Conservation (phyloP, 2,113 vertebrate species). For the Thymallus thymallus region DNA sequence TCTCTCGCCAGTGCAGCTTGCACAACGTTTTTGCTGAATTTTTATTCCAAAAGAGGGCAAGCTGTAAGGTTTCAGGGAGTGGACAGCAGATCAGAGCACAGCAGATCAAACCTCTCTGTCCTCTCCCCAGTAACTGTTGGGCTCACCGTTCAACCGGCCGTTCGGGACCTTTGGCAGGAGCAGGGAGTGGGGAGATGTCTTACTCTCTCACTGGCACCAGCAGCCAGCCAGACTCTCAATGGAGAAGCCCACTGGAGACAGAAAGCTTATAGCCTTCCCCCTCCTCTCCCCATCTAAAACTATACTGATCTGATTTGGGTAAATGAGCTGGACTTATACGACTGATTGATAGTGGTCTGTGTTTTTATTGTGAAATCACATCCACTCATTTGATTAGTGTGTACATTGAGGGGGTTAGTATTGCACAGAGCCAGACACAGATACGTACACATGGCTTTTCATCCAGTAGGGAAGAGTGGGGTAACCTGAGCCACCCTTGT, state of each 20-base stretch:
- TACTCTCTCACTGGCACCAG: constrained; percentile 7
- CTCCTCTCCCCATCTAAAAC: neutral
- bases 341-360: neutral
- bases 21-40: constrained; percentile 38
- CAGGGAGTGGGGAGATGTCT: neutral
- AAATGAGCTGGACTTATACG: neutral
- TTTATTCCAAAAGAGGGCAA: constrained; percentile 33
- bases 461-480: no score
- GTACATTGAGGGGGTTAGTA: neutral
- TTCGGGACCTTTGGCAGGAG: no score
- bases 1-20: constrained; percentile 18
- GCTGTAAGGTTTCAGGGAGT: constrained; percentile 32
- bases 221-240: neutral
- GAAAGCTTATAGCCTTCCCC: neutral
- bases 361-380: neutral
- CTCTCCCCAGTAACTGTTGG: neutral
- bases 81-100: neutral
- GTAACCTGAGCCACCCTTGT: no score
- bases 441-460: no score
- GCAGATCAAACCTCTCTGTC: neutral
- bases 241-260: neutral
- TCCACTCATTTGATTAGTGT: constrained; percentile 2
- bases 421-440: neutral
- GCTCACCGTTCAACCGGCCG: no score
- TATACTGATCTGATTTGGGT: neutral